Base-by-base conservation (phyloP, 2,113 vertebrate genomes). In the Ammodytes dubius region DNA sequence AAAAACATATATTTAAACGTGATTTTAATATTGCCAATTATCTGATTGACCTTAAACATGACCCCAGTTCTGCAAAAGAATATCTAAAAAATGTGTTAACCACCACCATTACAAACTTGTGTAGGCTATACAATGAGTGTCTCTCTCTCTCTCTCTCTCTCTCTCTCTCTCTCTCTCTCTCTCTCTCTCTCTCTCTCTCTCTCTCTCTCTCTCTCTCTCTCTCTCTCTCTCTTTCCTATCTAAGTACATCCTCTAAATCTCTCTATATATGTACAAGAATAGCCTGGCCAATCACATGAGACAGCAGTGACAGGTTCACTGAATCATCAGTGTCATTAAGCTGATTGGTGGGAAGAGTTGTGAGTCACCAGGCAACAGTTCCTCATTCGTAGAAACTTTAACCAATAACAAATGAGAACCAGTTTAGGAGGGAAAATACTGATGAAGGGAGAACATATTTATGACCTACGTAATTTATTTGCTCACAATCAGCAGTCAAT, bases 201-300 rank as follows among this genome's bases (percentile, higher is more conserved):
- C 15, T 59, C n/a, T 5, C 64, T 76, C 42, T 11, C 13, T 3
- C 12, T 59, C 58, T 81, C 42, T 49, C 40, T 70, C 40, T 27
- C 27, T 74, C 37, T 4, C 8, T n/a, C 5, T 63, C 50, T 76
- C 15, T 59, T n/a, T 11, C 58, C 57, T 54, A 2, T 43, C 42
- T 64, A 61, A 74, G 5, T 6, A 42, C 68, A 67, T 35, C 50
- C 69, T 79, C 52, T 35, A 82, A 78, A 58, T 61, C 69, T 65
- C 47, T 61, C 92, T 92, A 77, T 92, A 92, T 93, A 92, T 58
- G 49, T 58, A 87, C 85, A 85, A 89, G 76, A 93, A 95, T 93
- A 94, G 83, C 75, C 37, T 76, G 53, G 83, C 88, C 86, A 89
- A 81, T 92, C 83, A 86, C 50, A 49, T 39, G 64, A 73, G 69